Conservation (phyloP, 2,797 vertebrate species). For the Acropternis orthonyx region DNA sequence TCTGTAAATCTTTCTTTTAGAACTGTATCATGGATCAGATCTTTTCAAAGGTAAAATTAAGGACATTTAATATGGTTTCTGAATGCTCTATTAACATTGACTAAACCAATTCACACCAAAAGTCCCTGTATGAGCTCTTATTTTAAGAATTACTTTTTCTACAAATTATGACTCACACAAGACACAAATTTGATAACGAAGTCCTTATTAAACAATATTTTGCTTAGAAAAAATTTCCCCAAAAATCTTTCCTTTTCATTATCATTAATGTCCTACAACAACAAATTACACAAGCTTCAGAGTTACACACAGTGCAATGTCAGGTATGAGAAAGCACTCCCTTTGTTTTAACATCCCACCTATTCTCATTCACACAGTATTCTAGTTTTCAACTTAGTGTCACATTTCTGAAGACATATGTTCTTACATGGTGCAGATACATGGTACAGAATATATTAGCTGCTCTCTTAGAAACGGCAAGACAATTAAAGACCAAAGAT, state of each 20-base stretch:
- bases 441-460: neutral
- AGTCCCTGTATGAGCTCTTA: neutral
- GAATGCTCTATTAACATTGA: neutral
- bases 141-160: neutral
- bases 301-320: neutral
- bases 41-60: neutral
- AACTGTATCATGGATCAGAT: neutral
- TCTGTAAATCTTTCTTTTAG: neutral
- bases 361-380: neutral
- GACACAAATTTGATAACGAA: neutral
- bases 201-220: neutral
- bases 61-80: neutral
- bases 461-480: neutral
- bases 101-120: neutral
- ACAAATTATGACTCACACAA: neutral
- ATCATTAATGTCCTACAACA: neutral
- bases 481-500: neutral
- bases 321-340: neutral
- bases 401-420: neutral
- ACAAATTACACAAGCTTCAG: neutral
- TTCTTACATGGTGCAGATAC: neutral
- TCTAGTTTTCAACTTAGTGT: neutral
- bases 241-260: neutral
- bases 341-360: neutral
- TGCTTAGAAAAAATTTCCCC: neutral